These are phyloP conservation scores for Mactra quadrangularis DNA, from an alignment of 1,140 invertebrate species.

Conservation along the genomic window DNA sequence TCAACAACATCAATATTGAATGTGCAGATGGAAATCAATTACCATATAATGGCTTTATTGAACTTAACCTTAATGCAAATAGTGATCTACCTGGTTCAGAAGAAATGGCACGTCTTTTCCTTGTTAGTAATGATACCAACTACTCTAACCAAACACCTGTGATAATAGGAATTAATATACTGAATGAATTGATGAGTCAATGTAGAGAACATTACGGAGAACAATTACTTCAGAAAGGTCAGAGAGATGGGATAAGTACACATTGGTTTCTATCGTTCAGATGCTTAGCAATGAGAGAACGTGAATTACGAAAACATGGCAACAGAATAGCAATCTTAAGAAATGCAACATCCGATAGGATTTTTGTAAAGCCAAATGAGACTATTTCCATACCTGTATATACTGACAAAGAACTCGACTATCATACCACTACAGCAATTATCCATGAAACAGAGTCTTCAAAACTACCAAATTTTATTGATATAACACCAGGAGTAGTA, in stretches of 20 bases:
- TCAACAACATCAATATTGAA: conserved; percentile 21
- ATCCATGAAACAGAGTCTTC: no score
- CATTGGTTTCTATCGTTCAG: conserved; percentile 50
- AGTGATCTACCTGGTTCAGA: background rate
- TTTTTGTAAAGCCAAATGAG: no score
- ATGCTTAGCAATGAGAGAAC: conserved; percentile 15
- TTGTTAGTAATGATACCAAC: conserved; percentile 3
- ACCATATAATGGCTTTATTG: conserved; percentile 31
- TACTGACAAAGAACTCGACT: no score
- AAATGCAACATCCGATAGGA: background rate
- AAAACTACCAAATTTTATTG: no score
- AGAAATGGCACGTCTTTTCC: background rate
- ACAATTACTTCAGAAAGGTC: conserved; percentile 26
- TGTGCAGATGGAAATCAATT: conserved; percentile 37
- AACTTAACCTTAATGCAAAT: conserved; percentile 3
- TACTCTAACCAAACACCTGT: background rate
- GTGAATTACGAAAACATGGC: conserved; percentile 16
- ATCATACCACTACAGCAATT: no score
- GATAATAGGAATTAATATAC: conserved; percentile 13
- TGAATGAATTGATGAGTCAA: no score
- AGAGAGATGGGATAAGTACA: background rate
- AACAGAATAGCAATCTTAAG: conserved; percentile 9
- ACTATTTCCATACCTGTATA: no score
- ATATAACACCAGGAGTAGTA: no score
- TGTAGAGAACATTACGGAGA: no score